Evolutionary conservation across 2,888 invertebrate species (phyloP), one percentile per base, ranked within the genome.

Genomic region (Agriopis marginaria): DNA sequence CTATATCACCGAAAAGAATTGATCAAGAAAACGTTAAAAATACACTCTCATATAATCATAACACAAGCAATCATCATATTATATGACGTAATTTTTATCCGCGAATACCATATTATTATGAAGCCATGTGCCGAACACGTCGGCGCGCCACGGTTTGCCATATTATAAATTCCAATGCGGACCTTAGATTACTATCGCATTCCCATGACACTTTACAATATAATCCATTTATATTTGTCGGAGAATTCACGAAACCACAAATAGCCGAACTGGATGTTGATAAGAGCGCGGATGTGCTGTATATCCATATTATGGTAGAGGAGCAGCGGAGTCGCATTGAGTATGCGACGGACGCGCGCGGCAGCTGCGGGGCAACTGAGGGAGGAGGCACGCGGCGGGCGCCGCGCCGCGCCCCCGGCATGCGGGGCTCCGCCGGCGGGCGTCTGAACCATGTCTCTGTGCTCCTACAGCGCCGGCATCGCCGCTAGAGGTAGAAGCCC

Each of bases 191-290:
- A 86, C 84, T 85, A 86, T 81, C 79, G 78, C 82, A 84, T 84
- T 83, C 82, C 82, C 78, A 82, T 77, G 82, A 82, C 91, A 92
- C 92, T 93, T 91, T 90, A 94, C 90, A 94, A 92, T 92, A 93
- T 94, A 94, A 94, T 94, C 94, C 94, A 93, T 94, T 93, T 93
- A 86, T 89, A 90, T 85, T 93, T 93, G 85, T 92, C 93, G 83
- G 89, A 89, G 79, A 93, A 88, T 91, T 92, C 90, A 86, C 92
- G 91, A 82, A 94, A 93, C 93, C 94, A 94, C 90, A 90, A 87
- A 90, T 91, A 93, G 76, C 90, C 88, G 85, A 93, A 93, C 86
- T 91, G 89, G 89, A 88, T 91, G 89, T 88, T 90, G 88, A 89
- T 88, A 86, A 89, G 91, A 86, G 89, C 89, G 89, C 91, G 91